Evolutionary conservation across 2,888 invertebrate genomes (phyloP).

Genomic region (Lumbricus terrestris): DNA sequence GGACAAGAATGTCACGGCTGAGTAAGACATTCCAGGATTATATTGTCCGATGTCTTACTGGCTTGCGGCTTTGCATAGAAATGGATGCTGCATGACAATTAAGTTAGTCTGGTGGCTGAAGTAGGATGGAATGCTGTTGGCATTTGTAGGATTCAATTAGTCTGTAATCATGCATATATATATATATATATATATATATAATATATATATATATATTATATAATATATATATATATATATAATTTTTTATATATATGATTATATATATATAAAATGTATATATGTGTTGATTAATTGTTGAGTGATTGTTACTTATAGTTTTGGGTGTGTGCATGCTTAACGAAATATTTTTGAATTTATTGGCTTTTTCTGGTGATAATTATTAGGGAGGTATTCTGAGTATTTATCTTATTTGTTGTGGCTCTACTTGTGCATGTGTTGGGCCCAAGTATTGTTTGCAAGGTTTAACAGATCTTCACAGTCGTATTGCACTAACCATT

Average conservation of each 20-base stretch:
- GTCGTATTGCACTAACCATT: no score
- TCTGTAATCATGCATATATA: neutral
- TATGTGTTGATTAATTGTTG: no score
- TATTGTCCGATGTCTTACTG: neutral
- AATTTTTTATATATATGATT: neutral
- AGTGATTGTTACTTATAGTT: no score
- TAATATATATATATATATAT: neutral
- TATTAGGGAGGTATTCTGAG: neutral
- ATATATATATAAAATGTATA: no score
- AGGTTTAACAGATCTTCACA: no score
- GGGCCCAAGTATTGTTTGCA: neutral
- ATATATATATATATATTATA: no score
- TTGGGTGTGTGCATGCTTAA: neutral
- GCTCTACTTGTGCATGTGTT: neutral
- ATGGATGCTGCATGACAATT: neutral
- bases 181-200: neutral
- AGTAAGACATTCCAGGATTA: neutral
- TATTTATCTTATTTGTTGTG: neutral
- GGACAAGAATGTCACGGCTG: neutral
- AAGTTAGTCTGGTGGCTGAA: neutral
- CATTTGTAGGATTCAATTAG: neutral
- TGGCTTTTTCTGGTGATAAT: no score
- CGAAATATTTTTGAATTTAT: no score
- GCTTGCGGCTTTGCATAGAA: neutral
- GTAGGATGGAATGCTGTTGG: neutral